Evolutionary conservation across 2,113 vertebrate genomes (phyloP).

Genomic region (Chlamydotis undulata): DNA sequence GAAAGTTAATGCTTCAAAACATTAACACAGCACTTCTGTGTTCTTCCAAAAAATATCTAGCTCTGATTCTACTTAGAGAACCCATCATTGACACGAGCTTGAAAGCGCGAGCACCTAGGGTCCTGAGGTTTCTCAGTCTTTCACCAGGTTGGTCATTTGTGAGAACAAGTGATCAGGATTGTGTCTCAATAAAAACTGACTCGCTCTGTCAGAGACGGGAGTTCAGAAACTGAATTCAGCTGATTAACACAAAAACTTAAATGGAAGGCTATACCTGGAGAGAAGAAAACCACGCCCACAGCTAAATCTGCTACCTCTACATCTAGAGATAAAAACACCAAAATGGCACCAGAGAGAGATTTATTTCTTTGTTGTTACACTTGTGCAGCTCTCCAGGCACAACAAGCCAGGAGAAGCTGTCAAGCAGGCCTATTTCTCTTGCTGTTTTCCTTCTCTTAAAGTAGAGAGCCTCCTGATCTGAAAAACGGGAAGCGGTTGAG

Average conservation of each 20-base stretch:
- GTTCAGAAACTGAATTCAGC: neutral
- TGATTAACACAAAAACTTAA: neutral
- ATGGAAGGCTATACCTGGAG: neutral
- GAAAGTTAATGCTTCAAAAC: neutral
- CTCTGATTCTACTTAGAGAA: neutral
- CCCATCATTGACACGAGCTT: fast-evolving
- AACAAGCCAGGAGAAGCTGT: neutral
- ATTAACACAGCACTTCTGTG: neutral
- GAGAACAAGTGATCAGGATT: neutral
- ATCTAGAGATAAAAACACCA: neutral
- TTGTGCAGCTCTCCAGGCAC: neutral
- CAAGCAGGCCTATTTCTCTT: neutral
- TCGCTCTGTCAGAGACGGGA: fast-evolving
- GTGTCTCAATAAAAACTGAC: neutral
- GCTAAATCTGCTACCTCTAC: neutral
- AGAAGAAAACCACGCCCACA: neutral
- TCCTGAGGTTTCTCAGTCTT: neutral
- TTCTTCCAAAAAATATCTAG: neutral
- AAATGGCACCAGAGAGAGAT: neutral
- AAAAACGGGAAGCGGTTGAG: neutral
- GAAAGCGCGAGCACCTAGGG: neutral
- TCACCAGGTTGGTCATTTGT: neutral
- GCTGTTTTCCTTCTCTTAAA: neutral
- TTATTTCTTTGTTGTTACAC: neutral
- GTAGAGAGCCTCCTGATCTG: neutral